phyloP scores from a whole-genome alignment of 2,888 invertebrate species.

The Drosophila picticornis region DNA sequence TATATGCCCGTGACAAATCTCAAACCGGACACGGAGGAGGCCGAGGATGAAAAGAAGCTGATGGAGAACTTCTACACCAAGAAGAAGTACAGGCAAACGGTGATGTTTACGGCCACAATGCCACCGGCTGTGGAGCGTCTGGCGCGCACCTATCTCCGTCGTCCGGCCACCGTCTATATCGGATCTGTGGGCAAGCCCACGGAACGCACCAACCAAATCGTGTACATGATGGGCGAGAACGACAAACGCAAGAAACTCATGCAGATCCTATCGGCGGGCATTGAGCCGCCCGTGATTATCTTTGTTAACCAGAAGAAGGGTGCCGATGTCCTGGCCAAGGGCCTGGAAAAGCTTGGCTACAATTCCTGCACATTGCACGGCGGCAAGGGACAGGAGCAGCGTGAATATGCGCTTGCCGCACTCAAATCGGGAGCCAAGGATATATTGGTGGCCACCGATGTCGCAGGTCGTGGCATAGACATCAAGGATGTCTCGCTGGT shows the following conservation, averaged over 20 bases:
- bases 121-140: slow-evolving; percentile 98
- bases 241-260: slow-evolving; percentile 98
- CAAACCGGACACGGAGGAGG: slow-evolving; percentile 99
- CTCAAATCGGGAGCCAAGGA: slow-evolving; percentile 98
- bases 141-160: slow-evolving; percentile 96
- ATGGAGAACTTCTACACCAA: slow-evolving; percentile 97
- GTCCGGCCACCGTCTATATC: slow-evolving; percentile 99
- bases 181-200: slow-evolving; percentile 98
- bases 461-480: slow-evolving; percentile 99
- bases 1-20: slow-evolving; percentile 99
- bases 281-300: slow-evolving; percentile 99
- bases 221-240: slow-evolving; percentile 97
- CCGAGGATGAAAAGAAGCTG: slow-evolving; percentile 96
- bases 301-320: slow-evolving; percentile 99
- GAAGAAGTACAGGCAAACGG: slow-evolving; percentile 98
- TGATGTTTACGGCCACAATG: slow-evolving; percentile 99
- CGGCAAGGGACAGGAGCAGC: slow-evolving; percentile 99
- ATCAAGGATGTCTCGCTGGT: slow-evolving; percentile 99
- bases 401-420: slow-evolving; percentile 98
- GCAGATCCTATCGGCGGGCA: slow-evolving; percentile 94
- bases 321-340: slow-evolving; percentile 98
- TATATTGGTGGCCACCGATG: slow-evolving; percentile 99
- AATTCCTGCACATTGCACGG: slow-evolving; percentile 99
- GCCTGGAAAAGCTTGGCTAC: slow-evolving; percentile 97
- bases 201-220: slow-evolving; percentile 98